phyloP scores from a whole-genome alignment of 2,797 vertebrate genomes.

The Enteromius argenteus region DNA sequence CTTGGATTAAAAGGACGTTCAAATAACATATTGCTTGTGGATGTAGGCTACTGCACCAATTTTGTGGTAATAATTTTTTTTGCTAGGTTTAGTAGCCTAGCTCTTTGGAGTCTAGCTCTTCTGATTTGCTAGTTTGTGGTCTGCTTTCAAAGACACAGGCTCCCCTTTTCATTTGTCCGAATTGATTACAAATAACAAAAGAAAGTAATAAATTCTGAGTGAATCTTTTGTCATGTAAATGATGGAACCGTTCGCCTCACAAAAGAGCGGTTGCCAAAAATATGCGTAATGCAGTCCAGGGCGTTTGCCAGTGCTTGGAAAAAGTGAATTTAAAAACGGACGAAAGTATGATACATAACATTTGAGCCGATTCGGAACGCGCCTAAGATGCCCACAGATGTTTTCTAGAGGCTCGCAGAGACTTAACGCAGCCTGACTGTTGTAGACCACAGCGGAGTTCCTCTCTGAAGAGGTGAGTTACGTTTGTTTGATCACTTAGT shows the following conservation, averaged over 20 bases:
- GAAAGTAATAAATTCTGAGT: conserved; percentile 39
- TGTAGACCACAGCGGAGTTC: not conserved
- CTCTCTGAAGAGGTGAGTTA: not conserved
- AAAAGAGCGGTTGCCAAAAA: conserved; percentile 28
- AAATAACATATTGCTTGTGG: not conserved
- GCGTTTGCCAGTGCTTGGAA: conserved; percentile 20
- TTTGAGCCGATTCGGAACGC: not conserved
- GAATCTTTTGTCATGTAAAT: conserved; percentile 45
- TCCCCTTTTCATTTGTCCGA: conserved; percentile 17
- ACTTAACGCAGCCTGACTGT: not conserved
- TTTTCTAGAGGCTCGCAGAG: not conserved
- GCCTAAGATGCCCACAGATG: not conserved
- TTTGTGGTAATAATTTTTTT: not conserved
- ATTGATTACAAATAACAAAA: conserved; percentile 39
- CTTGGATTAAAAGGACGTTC: too few species aligned
- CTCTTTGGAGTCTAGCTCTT: not conserved
- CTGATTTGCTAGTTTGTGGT: not conserved
- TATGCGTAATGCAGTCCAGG: not conserved
- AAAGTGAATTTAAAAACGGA: conserved; percentile 6
- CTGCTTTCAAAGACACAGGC: not conserved
- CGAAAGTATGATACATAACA: conserved; percentile 6
- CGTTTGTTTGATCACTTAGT: not conserved
- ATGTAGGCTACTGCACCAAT: not conserved
- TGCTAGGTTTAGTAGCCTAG: not conserved
- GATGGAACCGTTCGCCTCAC: not conserved